Evolutionary conservation across 2,888 invertebrate species (phyloP), one percentile per base, ranked within the genome.

Genomic region (Amphiduros pacificus): DNA sequence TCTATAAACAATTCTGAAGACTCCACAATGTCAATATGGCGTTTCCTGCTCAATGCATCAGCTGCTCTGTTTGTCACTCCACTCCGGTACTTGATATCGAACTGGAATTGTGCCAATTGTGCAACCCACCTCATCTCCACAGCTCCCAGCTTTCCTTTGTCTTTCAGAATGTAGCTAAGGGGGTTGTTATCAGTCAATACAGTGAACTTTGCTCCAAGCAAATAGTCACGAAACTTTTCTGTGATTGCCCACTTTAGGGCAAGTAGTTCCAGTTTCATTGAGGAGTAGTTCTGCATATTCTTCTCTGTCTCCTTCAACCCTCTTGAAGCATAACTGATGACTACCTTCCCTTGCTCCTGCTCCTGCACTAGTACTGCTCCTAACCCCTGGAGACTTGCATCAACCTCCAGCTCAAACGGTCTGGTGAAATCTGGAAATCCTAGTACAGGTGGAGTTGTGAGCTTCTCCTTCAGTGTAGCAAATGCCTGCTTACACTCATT

Each of bases 391-490:
- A 11, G 17, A 51, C 63, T 60, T 24, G 63, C 55, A 53, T 61
- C 57, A n/a, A 41, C 50, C n/a, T 60, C 60, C 17, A 55, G 55
- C 31, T 55, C 36, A 26, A 26, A 55, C 22, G 9, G 24, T 9
- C 44, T 28, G 3, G 20, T 17, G 22, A 14, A 24, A 3, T n/a
- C 6, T 3, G 62, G 62, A 50, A 55, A 58, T 6, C 44, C 49
- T n/a, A 70, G 31, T 11, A 66, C 36, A 0, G 67, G 71, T 6
- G 59, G 27, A 2, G 20, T 36, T 2, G 55, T 50, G 14, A 70
- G 44, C 0, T 17, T 1, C 0, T n/a, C 44, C 36, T 53, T 62
- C 28, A 62, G 48, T 2, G 2, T n/a, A n/a, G 9, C 20, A 24
- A 62, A 58, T 4, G 62, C 41, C 11, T 28, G 2, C 14, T 62